phyloP scores from a whole-genome alignment of 2,797 vertebrate species.

The Botia kubotai region DNA sequence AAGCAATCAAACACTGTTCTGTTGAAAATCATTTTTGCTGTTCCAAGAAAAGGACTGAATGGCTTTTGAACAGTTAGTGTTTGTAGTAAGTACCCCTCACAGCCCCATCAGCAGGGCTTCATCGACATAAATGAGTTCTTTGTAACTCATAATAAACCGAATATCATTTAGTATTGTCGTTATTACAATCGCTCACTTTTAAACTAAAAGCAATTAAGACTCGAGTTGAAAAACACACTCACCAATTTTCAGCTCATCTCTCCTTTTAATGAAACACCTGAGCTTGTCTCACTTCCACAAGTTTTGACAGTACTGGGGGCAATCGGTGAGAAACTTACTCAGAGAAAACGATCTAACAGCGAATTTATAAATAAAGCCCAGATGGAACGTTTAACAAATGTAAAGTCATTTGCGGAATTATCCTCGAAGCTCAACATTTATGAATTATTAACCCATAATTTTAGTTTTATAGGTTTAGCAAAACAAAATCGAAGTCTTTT shows the following conservation, averaged over 20 bases:
- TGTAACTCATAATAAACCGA: background rate
- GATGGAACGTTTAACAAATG: constrained; percentile 15
- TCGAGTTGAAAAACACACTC: background rate
- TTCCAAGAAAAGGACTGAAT: background rate
- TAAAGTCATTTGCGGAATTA: constrained; percentile 9
- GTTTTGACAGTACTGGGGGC: background rate
- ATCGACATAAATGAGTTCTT: background rate
- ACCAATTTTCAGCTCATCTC: background rate
- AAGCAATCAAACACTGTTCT: background rate
- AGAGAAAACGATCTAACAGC: background rate
- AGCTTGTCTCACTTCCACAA: background rate
- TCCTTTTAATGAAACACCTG: constrained; percentile 6
- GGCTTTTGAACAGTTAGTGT: background rate
- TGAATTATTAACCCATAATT: constrained; percentile 6
- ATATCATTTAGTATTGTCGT: background rate
- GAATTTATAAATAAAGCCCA: constrained; percentile 4
- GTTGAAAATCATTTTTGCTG: constrained; percentile 6
- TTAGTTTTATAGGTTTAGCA: constrained; percentile 1
- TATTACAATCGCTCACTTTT: background rate
- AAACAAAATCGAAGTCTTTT: constrained; percentile 13
- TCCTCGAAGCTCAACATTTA: constrained; percentile 5
- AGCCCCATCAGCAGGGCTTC: background rate
- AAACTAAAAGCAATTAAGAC: background rate
- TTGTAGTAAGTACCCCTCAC: constrained; percentile 5
- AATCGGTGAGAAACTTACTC: background rate